Conservation (phyloP, 2,113 vertebrate species). For the Myotis yumanensis region DNA sequence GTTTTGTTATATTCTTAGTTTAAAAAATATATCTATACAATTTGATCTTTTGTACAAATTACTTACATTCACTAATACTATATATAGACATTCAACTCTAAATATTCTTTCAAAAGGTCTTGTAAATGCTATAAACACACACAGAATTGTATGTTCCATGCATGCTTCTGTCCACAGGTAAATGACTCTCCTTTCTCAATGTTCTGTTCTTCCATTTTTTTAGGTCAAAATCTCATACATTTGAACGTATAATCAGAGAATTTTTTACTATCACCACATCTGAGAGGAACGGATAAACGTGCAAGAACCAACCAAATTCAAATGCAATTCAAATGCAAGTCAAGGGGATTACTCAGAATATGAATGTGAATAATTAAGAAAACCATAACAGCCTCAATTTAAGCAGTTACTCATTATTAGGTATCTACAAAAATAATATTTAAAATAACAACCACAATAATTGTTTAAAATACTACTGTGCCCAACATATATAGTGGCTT, state of each 20-base stretch:
- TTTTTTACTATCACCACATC: not conserved
- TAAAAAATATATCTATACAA: not conserved
- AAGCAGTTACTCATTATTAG: slow-evolving; percentile 5
- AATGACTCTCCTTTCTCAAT: not conserved
- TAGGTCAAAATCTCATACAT: not conserved
- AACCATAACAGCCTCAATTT: not conserved
- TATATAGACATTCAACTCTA: not conserved
- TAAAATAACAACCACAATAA: not conserved
- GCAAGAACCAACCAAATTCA: not conserved
- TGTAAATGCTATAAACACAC: not conserved
- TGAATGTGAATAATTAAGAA: not conserved
- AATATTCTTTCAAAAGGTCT: not conserved
- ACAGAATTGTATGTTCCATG: not conserved
- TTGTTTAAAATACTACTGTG: not conserved
- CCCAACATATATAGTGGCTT: not conserved
- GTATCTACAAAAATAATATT: not conserved
- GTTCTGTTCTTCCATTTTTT: not conserved
- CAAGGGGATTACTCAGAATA: not conserved
- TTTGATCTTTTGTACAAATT: not conserved
- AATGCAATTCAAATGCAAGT: not conserved
- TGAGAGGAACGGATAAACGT: not conserved
- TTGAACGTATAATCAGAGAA: not conserved
- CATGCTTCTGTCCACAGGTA: not conserved
- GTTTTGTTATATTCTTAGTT: not conserved
- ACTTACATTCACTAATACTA: not conserved